Evolutionary conservation across 2,113 vertebrate species (phyloP).

Genomic region (Thomomys bottae): DNA sequence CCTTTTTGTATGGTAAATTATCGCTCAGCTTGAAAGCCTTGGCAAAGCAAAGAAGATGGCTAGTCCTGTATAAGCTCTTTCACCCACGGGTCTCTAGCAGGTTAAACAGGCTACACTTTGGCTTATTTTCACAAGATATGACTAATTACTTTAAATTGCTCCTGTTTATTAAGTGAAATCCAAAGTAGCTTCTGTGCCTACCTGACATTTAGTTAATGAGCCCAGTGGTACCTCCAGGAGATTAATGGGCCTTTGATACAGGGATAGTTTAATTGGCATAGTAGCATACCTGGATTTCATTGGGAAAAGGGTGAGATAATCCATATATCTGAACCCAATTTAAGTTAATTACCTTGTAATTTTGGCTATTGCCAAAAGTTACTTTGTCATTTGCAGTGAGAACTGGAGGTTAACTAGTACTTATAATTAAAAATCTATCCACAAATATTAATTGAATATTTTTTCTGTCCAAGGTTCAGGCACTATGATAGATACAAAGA

Average conservation of each 20-base stretch:
- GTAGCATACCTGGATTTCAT: conserved; percentile 59
- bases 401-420: conserved; percentile 11
- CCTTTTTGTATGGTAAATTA: conserved; percentile 52
- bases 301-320: conserved; percentile 56
- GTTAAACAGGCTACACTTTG: conserved; percentile 66
- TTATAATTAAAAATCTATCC: conserved; percentile 36
- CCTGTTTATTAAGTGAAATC: conserved; percentile 70
- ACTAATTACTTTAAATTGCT: conserved; percentile 75
- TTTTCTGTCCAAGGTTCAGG: background rate
- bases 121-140: conserved; percentile 72
- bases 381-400: conserved; percentile 41
- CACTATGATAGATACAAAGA: conserved; percentile 1
- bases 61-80: conserved; percentile 1
- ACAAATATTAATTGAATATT: conserved; percentile 48
- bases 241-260: conserved; percentile 72
- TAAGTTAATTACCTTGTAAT: conserved; percentile 68
- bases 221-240: conserved; percentile 58
- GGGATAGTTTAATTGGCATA: conserved; percentile 60
- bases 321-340: conserved; percentile 64
- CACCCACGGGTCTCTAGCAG: conserved; percentile 50
- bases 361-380: conserved; percentile 65
- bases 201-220: conserved; percentile 74
- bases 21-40: conserved; percentile 63
- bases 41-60: background rate
- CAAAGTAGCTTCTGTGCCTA: conserved; percentile 62